Base-by-base conservation (phyloP, 2,888 invertebrate genomes). In the Stenichneumon culpator region DNA sequence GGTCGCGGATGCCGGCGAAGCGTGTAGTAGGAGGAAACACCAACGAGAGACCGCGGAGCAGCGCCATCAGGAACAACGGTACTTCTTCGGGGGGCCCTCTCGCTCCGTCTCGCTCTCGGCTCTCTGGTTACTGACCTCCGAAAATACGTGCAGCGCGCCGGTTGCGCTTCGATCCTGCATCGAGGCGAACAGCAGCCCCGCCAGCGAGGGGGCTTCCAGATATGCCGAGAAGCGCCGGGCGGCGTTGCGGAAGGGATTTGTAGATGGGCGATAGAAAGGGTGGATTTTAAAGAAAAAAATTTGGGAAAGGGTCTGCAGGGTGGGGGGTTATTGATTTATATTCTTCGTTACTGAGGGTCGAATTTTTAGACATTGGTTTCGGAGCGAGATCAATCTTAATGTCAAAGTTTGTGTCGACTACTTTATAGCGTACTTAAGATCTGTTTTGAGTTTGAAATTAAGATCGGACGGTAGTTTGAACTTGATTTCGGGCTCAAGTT, bases 111-210 rank as follows among this genome's bases (percentile, higher is more conserved):
- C 90, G 86, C 90, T 89, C 90, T 88, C 87, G 83, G 82, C 89
- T 89, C 89, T 88, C 92, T 93, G 93, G 93, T 93, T 93, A 94
- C 93, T 93, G 93, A 93, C 93, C 93, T 93, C 93, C 93, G 93
- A 93, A 93, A 93, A 93, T 92, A 92, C 91, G 63, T 69, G 78
- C 60, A 70, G 68, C 73, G 36, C 50, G 47, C 54, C 50, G 60
- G 67, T 36, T 16, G n/a, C 32, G 44, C 79, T 50, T 57, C 67
- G 19, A 73, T 25, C 65, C 52, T 44, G 68, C 36, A 68, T 28
- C 28, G 4, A 28, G 28, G 28, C 28, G 0, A 28, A 28, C 28
- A 3, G 28, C 28, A 28, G 28, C 28, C 28, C 28, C 28, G 28
- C 28, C 28, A 28, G 28, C 28, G 28, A 28, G 28, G 5, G 28